Percentiles rank a stretch among this genome's conserved stretches.
These are phyloP conservation scores for Diarsia dahlii DNA, from an alignment of 2,888 invertebrate genomes.

Conservation along the genomic window DNA sequence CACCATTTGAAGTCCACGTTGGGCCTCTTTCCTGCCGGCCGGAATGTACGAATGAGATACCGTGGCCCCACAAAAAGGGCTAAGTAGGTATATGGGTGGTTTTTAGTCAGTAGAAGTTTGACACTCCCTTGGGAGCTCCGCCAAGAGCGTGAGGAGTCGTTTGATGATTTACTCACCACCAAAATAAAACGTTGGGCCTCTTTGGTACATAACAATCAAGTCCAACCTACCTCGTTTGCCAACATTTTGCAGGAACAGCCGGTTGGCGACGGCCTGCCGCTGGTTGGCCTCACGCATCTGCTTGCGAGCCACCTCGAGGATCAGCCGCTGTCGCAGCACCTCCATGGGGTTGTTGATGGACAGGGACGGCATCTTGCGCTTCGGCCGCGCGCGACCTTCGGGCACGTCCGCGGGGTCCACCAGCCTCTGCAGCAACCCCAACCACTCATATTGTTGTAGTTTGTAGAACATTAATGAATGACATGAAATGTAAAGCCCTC, in stretches of 20 bases:
- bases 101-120: too few relatives aligned
- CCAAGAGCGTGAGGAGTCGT: too few relatives aligned
- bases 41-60: too few relatives aligned
- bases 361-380: slow-evolving; percentile 93
- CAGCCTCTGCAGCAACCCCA: slow-evolving; percentile 75
- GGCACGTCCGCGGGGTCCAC: slow-evolving; percentile 69
- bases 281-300: slow-evolving; percentile 94
- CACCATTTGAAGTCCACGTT: not conserved
- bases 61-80: too few relatives aligned
- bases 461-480: slow-evolving; percentile 4
- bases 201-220: not conserved
- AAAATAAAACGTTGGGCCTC: not conserved
- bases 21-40: not conserved
- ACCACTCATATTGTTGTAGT: slow-evolving; percentile 47
- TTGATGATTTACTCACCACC: too few relatives aligned
- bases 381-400: slow-evolving; percentile 85
- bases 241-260: slow-evolving; percentile 93
- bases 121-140: too few relatives aligned
- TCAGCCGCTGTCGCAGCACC: slow-evolving; percentile 95
- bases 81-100: too few relatives aligned
- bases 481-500: not conserved
- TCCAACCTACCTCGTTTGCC: slow-evolving; percentile 92
- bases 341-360: slow-evolving; percentile 97
- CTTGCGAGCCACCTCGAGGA: slow-evolving; percentile 95
- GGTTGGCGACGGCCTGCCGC: slow-evolving; percentile 93